Evolutionary conservation across 2,888 invertebrate species (phyloP).

Genomic region (Habrosyne pyritoides): DNA sequence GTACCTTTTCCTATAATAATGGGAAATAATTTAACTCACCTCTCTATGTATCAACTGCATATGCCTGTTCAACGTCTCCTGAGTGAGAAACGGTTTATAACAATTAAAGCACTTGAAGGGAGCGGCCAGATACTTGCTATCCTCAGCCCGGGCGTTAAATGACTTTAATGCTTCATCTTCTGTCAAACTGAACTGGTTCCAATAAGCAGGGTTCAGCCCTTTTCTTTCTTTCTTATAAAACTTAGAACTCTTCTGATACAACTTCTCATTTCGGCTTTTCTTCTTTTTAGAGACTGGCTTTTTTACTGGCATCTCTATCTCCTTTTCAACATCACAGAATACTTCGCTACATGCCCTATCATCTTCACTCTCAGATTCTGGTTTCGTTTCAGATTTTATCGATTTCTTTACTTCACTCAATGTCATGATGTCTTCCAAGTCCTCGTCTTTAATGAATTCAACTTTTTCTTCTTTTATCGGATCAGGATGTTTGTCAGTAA

Average conservation of each 20-base stretch:
- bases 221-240: slow-evolving; percentile 33
- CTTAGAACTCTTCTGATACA: slow-evolving; percentile 36
- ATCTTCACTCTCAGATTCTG: background rate
- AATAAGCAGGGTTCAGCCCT: slow-evolving; percentile 52
- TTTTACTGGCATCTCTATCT: background rate
- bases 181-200: slow-evolving; percentile 55
- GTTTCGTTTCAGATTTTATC: background rate
- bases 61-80: slow-evolving; percentile 66
- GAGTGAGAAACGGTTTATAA: slow-evolving; percentile 65
- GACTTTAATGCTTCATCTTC: slow-evolving; percentile 64
- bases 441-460: background rate
- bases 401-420: background rate
- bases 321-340: background rate
- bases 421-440: slow-evolving; percentile 1
- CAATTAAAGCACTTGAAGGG: slow-evolving; percentile 64
- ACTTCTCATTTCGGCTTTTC: slow-evolving; percentile 20
- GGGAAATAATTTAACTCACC: slow-evolving; percentile 38
- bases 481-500: background rate
- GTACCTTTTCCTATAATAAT: background rate
- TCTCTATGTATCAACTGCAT: slow-evolving; percentile 58
- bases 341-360: background rate
- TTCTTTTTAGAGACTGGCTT: slow-evolving; percentile 16
- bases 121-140: slow-evolving; percentile 55
- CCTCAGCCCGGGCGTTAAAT: slow-evolving; percentile 50
- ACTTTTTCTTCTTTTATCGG: background rate